Percentiles rank a stretch among this genome's conserved stretches.
These are phyloP conservation scores for Aquatica leii DNA, from an alignment of 2,888 invertebrate species.

Conservation along the genomic window DNA sequence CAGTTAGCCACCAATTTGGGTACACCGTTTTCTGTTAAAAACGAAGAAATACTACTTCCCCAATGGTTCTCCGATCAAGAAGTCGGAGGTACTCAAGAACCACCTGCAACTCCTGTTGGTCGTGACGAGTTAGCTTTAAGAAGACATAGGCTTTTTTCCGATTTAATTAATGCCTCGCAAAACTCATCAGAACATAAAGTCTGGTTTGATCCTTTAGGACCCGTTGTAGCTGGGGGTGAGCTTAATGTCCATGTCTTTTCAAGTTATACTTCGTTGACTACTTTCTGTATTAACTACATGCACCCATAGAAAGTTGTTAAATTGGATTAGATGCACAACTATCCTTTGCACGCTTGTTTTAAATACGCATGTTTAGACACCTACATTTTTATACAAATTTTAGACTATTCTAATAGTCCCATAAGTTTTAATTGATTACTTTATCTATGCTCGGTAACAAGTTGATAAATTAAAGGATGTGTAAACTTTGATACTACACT, in stretches of 20 bases:
- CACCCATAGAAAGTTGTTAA: conserved; percentile 4
- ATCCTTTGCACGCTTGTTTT: no score
- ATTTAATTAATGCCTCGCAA: conserved; percentile 76
- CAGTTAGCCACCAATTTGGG: conserved; percentile 62
- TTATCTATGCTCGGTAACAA: no score
- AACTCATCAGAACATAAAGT: conserved; percentile 79
- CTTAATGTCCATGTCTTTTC: neutral
- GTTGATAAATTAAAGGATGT: no score
- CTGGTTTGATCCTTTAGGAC: conserved; percentile 77
- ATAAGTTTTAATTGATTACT: no score
- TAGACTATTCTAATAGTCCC: no score
- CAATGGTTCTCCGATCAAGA: conserved; percentile 60
- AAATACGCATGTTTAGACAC: no score
- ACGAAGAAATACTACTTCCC: conserved; percentile 56
- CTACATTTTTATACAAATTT: no score
- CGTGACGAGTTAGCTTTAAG: conserved; percentile 80
- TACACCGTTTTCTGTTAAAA: conserved; percentile 61
- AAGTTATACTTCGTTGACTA: neutral
- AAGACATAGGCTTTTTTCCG: conserved; percentile 80
- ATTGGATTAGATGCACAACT: neutral
- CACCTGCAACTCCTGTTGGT: conserved; percentile 80
- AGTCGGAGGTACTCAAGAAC: conserved; percentile 67
- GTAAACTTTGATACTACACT: no score
- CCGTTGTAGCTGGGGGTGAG: conserved; percentile 71
- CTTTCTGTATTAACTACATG: neutral